These are phyloP conservation scores for Leptocoma aspasia DNA, from an alignment of 2,113 vertebrate species.

Conservation along the genomic window DNA sequence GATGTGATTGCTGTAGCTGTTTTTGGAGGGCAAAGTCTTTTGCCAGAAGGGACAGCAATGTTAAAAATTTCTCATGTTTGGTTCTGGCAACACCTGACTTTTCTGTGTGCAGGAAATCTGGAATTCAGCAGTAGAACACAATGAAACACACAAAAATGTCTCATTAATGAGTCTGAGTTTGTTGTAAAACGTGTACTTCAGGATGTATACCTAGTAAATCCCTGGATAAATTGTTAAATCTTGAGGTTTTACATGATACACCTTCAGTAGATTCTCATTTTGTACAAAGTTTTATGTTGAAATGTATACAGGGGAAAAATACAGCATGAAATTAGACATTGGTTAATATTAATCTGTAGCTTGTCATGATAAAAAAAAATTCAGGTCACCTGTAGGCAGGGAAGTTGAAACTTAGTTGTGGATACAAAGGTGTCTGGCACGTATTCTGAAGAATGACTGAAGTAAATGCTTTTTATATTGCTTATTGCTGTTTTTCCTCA, in stretches of 20 bases:
- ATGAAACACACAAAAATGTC: neutral
- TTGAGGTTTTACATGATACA: neutral
- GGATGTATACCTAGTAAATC: neutral
- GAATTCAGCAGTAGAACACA: neutral
- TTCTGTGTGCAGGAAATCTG: neutral
- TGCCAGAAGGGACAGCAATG: neutral
- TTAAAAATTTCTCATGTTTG: neutral
- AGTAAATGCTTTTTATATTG: neutral
- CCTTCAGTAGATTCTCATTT: neutral
- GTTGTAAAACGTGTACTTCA: neutral
- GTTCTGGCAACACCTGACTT: neutral
- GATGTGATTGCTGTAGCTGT: neutral
- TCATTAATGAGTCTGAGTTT: neutral
- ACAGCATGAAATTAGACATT: neutral
- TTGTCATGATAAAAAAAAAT: neutral
- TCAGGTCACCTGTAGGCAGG: neutral
- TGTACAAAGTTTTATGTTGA: conserved; percentile 8
- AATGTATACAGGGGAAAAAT: neutral
- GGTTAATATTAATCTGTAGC: neutral
- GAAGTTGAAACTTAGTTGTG: neutral
- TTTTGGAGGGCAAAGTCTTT: neutral
- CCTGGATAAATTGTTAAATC: neutral
- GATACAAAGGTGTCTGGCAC: accelerated
- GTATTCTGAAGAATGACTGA: neutral
- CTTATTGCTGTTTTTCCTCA: neutral